Evolutionary conservation across 1,140 invertebrate species (phyloP), one percentile per base, ranked within the genome.

Genomic region (Batillaria attramentaria): DNA sequence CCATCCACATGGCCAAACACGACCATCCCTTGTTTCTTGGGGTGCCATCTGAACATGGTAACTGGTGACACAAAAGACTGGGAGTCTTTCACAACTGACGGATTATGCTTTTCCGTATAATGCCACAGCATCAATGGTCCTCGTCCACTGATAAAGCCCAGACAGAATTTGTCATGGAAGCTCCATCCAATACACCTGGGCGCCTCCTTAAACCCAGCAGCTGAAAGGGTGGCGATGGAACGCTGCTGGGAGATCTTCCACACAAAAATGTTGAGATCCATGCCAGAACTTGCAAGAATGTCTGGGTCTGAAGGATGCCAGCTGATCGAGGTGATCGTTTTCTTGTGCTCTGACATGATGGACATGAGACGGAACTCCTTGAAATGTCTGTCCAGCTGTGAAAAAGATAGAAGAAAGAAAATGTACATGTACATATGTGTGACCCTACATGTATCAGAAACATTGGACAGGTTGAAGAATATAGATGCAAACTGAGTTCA

Each of bases 341-440:
- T 92, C 69, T 90, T 92, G 84, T 92, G 91, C 73, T 92, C 91
- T 13, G 92, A 91, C 84, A 92, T 87, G 77, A 92, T 92, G 62
- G 91, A 92, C 37, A 89, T 83, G 60, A 92, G 79, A 37, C 88
- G 84, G 83, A 91, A 92, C 73, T 91, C 88, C 81, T 89, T 88
- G 76, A 85, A 87, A 35, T 77, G 83, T 35, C 76, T 81, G 77
- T 90, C 89, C 62, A 87, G 57, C 89, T 90, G 85, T 60, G n/a
- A n/a, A n/a, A n/a, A n/a, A n/a, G n/a, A n/a, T n/a, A n/a, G n/a
- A n/a, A n/a, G n/a, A n/a, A n/a, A n/a, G n/a, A n/a, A n/a, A n/a
- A n/a, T n/a, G n/a, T n/a, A n/a, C n/a, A n/a, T n/a, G n/a, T n/a
- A n/a, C n/a, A n/a, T n/a, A n/a, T n/a, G n/a, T n/a, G n/a, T n/a